Evolutionary conservation across 2,797 vertebrate species (phyloP).

Genomic region (Chiloscyllium punctatum): DNA sequence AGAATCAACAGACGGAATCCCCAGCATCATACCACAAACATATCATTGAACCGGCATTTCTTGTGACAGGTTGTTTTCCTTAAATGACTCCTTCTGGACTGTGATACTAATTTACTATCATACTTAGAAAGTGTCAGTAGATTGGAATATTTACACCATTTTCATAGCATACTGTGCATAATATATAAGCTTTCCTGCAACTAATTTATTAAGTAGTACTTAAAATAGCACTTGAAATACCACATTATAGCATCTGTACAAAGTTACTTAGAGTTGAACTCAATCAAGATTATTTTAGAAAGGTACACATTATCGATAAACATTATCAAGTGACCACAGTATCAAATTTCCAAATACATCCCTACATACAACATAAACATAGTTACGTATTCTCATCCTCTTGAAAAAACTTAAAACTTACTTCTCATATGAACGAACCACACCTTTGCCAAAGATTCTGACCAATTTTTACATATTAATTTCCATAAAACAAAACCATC

Average conservation of each 20-base stretch:
- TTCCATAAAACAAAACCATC: too few species aligned
- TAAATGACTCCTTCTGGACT: background rate
- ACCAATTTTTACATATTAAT: background rate
- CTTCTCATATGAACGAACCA: background rate
- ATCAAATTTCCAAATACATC: background rate
- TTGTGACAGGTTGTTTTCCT: background rate
- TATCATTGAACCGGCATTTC: background rate
- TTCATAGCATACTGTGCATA: background rate
- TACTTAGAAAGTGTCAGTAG: background rate
- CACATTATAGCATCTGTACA: background rate
- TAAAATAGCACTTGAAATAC: background rate
- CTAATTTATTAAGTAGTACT: background rate
- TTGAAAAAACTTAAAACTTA: background rate
- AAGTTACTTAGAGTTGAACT: background rate
- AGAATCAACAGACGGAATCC: slow-evolving; percentile 17
- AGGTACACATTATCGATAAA: background rate
- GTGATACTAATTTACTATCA: background rate
- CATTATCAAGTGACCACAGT: background rate
- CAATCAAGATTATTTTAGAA: background rate
- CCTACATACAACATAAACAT: background rate
- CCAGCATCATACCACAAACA: background rate
- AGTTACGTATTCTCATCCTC: background rate
- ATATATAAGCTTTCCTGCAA: too few species aligned
- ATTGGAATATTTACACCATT: background rate
- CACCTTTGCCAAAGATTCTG: background rate